Base-by-base conservation (phyloP, 35 echinoderm and acorn worm species). In the Diadema setosum region DNA sequence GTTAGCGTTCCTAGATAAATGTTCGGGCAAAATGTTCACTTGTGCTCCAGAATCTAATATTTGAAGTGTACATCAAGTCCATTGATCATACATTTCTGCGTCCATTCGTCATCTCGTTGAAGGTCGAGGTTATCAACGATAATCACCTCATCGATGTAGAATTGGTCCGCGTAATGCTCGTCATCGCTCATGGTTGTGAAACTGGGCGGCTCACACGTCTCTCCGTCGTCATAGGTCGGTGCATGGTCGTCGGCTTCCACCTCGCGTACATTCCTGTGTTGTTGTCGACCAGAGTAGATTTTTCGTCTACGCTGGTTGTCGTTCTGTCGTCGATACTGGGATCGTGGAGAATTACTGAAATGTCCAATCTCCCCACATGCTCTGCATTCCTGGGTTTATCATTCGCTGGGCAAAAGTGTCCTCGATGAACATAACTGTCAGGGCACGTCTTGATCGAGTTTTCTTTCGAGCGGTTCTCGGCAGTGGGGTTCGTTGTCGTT, bases 361-460 rank as follows among this genome's bases (percentile, higher is more conserved):
- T 59, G 57, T 5, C 57, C 57, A 3, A 59, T 59, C 29, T 59
- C 17, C 29, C 57, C 57, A 59, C 57, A 59, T 59, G 3, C 17
- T 26, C 57, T 17, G 57, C 57, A 59, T 12, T 12, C 29, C n/a
- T n/a, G n/a, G n/a, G n/a, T 59, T 59, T 26, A 5, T 59, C 29
- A 3, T 5, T 20, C 18, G 42, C 89, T 42, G 82, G 39, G 37
- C 81, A 91, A 17, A 83, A 24, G 52, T 80, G 14, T 32, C 9
- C 44, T 17, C 7, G 18, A 83, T 83, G 88, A 25, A 24, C 46
- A 23, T 90, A 24, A 43, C 88, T 83, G 35, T 84, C 67, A 11
- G 50, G 36, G 73, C 80, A 90, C 48, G 32, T 84, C 23, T 60
- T 35, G 45, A 21, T 69, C 29, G 30, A 32, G 55, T 23, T 42